Conservation (phyloP, 2,113 vertebrate genomes). For the Globicephala melas region DNA sequence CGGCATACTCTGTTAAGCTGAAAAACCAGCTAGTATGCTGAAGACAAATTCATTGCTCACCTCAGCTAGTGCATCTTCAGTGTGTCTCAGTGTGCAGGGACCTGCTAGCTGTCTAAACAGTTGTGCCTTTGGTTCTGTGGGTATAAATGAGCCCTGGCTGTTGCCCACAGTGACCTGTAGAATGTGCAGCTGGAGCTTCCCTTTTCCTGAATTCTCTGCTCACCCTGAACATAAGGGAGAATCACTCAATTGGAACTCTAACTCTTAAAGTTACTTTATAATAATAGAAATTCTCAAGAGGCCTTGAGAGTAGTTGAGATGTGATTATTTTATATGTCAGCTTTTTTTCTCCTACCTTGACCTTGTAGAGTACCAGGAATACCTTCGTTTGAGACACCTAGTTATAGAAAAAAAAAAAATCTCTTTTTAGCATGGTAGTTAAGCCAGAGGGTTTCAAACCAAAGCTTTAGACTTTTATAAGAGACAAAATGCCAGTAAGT, state of each 20-base stretch:
- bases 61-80: not conserved
- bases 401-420: not conserved
- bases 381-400: not conserved
- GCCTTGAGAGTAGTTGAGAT: not conserved
- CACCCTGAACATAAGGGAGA: not conserved
- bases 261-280: not conserved
- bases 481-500: not conserved
- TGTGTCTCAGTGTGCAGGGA: not conserved
- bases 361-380: not conserved
- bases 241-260: not conserved
- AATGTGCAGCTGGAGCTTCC: not conserved
- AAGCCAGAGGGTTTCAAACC: not conserved
- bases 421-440: not conserved
- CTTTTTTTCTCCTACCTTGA: not conserved
- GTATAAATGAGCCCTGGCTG: not conserved
- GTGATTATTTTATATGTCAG: not conserved
- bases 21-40: not conserved
- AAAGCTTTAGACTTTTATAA: constrained; percentile 23
- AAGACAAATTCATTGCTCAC: not conserved
- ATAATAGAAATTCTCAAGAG: not conserved
- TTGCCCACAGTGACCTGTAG: not conserved
- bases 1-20: not conserved
- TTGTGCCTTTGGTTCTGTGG: not conserved
- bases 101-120: not conserved
- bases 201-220: not conserved